Base-by-base conservation (phyloP, 2,113 vertebrate genomes). In the Cnemophilus loriae region DNA sequence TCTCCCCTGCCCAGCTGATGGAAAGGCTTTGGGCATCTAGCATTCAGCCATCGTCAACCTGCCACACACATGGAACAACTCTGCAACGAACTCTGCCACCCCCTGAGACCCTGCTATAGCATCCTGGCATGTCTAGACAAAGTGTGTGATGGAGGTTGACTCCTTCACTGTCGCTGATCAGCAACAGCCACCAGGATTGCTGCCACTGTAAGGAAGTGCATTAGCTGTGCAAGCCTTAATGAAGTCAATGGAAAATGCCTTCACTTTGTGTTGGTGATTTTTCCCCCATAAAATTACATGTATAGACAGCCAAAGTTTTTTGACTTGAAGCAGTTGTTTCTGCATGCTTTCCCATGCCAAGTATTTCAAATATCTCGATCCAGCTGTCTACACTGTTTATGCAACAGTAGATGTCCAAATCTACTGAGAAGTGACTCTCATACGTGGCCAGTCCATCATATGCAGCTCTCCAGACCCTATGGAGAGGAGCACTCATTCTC, bases 341-440 rank as follows among this genome's bases (percentile, higher is more conserved):
- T 87, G 84, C 16, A 7, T 84, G 41, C 26, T 95, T 91, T 93
- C 88, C 70, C 61, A 80, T 35, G 46, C 28, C 26, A 56, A 56
- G 30, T 80, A 88, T 88, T 90, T 85, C 30, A 80, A 73, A 42
- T 53, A 76, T 87, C 69, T 96, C 89, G 71, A 49, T 68, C 47
- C 61, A 75, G 11, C 33, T 60, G 22, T 68, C 56, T 84, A 59
- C 10, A 11, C n/a, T 68, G 23, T 78, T 94, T 87, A 87, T n/a
- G 28, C 37, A 89, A 82, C 27, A 64, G 47, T 4, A 60, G 21
- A 71, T 68, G 8, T 71, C 28, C 47, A 83, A 79, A 71, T 47
- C 33, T 56, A 5, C 13, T 11, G 23, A 28, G 67, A 90, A 93
- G 35, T 47, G 60, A 71, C 47, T 49, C 46, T 75, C 28, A 8